These are phyloP conservation scores for Orius laevigatus DNA, from an alignment of 1,140 invertebrate genomes.

Conservation along the genomic window DNA sequence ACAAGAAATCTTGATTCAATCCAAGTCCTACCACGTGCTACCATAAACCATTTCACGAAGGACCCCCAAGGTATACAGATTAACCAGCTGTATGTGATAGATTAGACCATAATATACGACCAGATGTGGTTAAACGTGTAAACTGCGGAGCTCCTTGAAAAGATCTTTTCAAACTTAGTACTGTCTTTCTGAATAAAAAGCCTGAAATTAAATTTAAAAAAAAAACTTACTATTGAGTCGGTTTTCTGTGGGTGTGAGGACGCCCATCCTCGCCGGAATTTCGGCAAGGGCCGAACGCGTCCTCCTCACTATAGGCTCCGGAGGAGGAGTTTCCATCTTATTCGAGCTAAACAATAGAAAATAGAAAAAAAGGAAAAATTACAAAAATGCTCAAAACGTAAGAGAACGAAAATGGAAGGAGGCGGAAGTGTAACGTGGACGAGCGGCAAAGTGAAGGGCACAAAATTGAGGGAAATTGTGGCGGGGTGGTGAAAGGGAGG, in stretches of 20 bases:
- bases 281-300: constrained; percentile 24
- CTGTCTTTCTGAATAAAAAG: no score
- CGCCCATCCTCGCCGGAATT: constrained; percentile 23
- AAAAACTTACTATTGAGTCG: constrained; percentile 12
- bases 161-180: no score
- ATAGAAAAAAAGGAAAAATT: neutral
- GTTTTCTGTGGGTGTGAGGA: constrained; percentile 19
- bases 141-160: no score
- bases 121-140: no score
- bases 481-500: neutral
- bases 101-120: no score
- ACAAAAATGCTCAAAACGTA: neutral
- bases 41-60: no score
- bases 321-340: constrained; percentile 22
- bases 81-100: no score
- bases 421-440: neutral
- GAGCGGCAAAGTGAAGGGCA: no score
- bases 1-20: no score
- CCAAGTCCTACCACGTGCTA: neutral
- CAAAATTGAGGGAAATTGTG: neutral
- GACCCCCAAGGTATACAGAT: no score
- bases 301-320: constrained; percentile 18
- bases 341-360: neutral
- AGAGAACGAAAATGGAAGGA: neutral
- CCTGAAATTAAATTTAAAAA: neutral